Evolutionary conservation across 2,797 vertebrate genomes (phyloP).

Genomic region (Centroberyx gerrardi): DNA sequence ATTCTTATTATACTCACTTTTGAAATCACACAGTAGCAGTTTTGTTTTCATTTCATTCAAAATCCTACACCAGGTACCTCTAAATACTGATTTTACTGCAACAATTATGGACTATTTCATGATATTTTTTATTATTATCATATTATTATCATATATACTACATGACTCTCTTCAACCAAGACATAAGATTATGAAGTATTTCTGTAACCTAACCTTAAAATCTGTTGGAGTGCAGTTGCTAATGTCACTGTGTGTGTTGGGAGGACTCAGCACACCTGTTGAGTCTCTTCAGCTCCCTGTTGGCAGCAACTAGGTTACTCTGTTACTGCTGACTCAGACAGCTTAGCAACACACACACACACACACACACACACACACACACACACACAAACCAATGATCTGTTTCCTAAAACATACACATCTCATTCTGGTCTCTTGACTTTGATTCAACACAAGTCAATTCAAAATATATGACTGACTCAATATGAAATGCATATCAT

Average conservation of each 20-base stretch:
- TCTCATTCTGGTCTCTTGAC: background rate
- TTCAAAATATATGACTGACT: background rate
- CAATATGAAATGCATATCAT: background rate
- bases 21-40: no score
- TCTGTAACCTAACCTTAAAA: no score
- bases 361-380: slow-evolving; percentile 39
- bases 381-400: slow-evolving; percentile 15
- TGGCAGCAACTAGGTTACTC: slow-evolving; percentile 54
- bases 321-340: slow-evolving; percentile 72
- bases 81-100: no score
- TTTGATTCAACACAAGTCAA: background rate
- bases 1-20: no score
- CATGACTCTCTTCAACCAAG: background rate
- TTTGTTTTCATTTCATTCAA: no score
- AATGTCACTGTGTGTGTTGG: slow-evolving; percentile 8
- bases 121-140: background rate
- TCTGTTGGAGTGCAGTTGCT: background rate
- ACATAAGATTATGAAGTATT: background rate
- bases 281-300: slow-evolving; percentile 53
- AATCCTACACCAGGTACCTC: no score
- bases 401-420: slow-evolving; percentile 26
- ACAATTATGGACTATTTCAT: no score
- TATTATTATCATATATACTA: background rate
- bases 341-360: slow-evolving; percentile 39
- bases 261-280: slow-evolving; percentile 65